phyloP scores from a whole-genome alignment of 1,140 invertebrate species.

The Aphidius gifuensis region DNA sequence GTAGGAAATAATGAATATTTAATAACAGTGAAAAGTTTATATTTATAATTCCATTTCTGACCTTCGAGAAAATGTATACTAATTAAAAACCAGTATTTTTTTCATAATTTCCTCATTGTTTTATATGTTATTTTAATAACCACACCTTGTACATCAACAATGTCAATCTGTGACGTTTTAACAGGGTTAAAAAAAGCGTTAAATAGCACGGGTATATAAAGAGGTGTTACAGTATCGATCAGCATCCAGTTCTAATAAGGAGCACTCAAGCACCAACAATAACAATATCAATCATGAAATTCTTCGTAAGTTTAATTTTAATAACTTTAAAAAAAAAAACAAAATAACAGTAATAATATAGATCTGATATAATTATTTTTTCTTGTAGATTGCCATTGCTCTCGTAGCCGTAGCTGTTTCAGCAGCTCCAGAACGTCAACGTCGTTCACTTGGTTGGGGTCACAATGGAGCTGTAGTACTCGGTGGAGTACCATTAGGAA shows the following conservation, averaged over 20 bases:
- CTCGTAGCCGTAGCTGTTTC: constrained; percentile 16
- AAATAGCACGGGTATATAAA: neutral
- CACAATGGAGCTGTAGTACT: constrained; percentile 26
- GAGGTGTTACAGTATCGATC: constrained; percentile 22
- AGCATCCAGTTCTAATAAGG: constrained; percentile 12
- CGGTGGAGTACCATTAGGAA: neutral
- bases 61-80: neutral
- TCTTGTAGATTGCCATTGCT: constrained; percentile 26
- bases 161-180: constrained; percentile 1
- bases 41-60: too few species aligned
- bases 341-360: neutral
- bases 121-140: neutral
- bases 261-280: constrained; percentile 15
- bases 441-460: constrained; percentile 31
- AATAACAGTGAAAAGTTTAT: too few species aligned
- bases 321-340: neutral
- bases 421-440: constrained; percentile 30
- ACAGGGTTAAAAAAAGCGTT: neutral
- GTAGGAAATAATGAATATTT: too few species aligned
- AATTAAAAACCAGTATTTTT: constrained; percentile 6
- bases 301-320: constrained; percentile 25
- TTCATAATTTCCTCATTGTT: too few species aligned
- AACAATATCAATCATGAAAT: constrained; percentile 29
- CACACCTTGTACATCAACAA: constrained; percentile 1
- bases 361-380: neutral